A percentile compares a stretch with the other conserved stretches of the same genome.
phyloP scores from a whole-genome alignment of 2,113 vertebrate genomes.

The Strix aluco region DNA sequence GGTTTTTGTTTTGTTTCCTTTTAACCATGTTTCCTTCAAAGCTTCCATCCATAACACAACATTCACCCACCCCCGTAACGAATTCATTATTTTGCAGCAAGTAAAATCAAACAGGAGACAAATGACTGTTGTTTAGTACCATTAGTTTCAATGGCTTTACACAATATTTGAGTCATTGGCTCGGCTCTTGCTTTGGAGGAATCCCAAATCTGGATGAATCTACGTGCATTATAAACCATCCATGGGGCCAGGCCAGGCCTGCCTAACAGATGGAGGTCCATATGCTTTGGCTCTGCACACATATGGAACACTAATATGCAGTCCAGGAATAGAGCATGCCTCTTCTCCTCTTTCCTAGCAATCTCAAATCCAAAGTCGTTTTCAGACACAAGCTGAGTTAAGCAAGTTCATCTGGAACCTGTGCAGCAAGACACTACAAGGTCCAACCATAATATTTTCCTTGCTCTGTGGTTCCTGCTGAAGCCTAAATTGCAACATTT shows the following conservation, averaged over 20 bases:
- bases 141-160: slow-evolving; percentile 76
- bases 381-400: background rate
- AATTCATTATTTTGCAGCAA: slow-evolving; percentile 71
- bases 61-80: slow-evolving; percentile 51
- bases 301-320: slow-evolving; percentile 64
- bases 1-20: slow-evolving; percentile 42
- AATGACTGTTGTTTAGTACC: slow-evolving; percentile 74
- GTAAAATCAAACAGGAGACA: slow-evolving; percentile 74
- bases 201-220: slow-evolving; percentile 75
- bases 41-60: slow-evolving; percentile 42
- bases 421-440: background rate
- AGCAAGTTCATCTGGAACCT: slow-evolving; percentile 21
- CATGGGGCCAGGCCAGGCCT: slow-evolving; percentile 69
- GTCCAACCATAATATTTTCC: slow-evolving; percentile 24
- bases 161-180: slow-evolving; percentile 77
- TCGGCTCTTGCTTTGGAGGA: slow-evolving; percentile 71
- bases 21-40: slow-evolving; percentile 57
- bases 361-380: slow-evolving; percentile 32
- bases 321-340: slow-evolving; percentile 66
- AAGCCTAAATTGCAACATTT: slow-evolving; percentile 1
- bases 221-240: slow-evolving; percentile 68
- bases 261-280: slow-evolving; percentile 74
- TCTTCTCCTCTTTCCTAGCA: slow-evolving; percentile 32
- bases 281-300: slow-evolving; percentile 74
- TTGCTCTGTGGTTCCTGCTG: slow-evolving; percentile 9